Evolutionary conservation across 2,888 invertebrate species (phyloP).

Genomic region (Eulithis testata): DNA sequence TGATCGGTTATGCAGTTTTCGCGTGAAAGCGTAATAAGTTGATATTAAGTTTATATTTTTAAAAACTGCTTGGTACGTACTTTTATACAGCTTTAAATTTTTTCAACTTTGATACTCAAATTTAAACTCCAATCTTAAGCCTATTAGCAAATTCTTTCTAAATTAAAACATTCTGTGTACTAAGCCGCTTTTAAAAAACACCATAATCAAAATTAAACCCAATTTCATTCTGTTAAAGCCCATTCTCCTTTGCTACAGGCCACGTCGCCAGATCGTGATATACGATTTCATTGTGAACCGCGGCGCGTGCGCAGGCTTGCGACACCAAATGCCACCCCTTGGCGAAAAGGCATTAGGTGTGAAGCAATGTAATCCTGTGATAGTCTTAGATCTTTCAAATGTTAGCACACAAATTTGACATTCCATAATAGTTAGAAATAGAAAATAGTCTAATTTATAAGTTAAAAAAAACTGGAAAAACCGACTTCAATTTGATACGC

Average conservation of each 20-base stretch:
- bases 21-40: too few species aligned
- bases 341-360: slow-evolving; percentile 32
- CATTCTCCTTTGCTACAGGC: slow-evolving; percentile 24
- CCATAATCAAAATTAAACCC: not conserved
- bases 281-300: slow-evolving; percentile 55
- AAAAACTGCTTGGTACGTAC: too few species aligned
- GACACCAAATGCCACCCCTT: slow-evolving; percentile 37
- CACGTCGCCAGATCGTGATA: slow-evolving; percentile 53
- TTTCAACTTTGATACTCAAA: too few species aligned
- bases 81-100: too few species aligned
- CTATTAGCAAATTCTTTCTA: slow-evolving; percentile 1
- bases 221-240: slow-evolving; percentile 4
- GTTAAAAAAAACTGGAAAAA: too few species aligned
- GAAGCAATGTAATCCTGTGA: slow-evolving; percentile 21
- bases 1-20: too few species aligned
- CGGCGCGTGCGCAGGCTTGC: slow-evolving; percentile 48
- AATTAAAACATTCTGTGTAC: slow-evolving; percentile 7
- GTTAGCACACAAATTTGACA: slow-evolving; percentile 1
- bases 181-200: slow-evolving; percentile 6
- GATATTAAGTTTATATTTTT: too few species aligned
- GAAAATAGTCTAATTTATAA: too few species aligned
- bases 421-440: too few species aligned
- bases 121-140: slow-evolving; percentile 3
- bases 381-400: slow-evolving; percentile 1
- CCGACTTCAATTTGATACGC: too few species aligned